These are phyloP conservation scores for Hipposideros armiger DNA, from an alignment of 2,113 vertebrate genomes.

Conservation along the genomic window DNA sequence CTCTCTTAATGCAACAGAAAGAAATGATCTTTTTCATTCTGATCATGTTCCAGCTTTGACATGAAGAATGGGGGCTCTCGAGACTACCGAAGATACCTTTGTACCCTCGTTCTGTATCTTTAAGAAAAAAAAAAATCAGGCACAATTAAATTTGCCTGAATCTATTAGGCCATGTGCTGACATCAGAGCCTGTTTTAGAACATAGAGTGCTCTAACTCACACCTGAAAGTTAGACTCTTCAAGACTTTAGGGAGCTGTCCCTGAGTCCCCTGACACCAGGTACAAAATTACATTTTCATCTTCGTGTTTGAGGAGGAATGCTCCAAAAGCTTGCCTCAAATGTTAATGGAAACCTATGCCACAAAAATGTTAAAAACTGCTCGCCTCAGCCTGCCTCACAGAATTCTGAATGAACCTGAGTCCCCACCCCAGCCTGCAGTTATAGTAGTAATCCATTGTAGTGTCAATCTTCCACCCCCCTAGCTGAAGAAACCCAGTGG, in stretches of 20 bases:
- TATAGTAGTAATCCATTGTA: neutral
- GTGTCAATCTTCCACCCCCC: neutral
- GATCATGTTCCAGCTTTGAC: neutral
- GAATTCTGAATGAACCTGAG: neutral
- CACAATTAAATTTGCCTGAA: conserved; percentile 9
- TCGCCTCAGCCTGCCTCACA: neutral
- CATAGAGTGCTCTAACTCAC: neutral
- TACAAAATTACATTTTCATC: neutral
- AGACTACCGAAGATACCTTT: neutral
- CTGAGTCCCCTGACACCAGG: neutral
- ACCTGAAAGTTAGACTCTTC: neutral
- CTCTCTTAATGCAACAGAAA: neutral
- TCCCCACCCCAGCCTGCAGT: neutral
- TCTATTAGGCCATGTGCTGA: neutral
- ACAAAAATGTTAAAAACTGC: neutral
- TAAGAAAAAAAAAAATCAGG: conserved; percentile 24
- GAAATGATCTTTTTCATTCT: neutral
- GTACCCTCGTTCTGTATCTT: neutral
- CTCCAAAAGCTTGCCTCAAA: neutral
- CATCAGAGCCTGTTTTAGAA: neutral
- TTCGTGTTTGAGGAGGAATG: neutral
- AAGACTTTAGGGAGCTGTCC: neutral
- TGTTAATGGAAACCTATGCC: neutral
- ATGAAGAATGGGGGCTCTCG: neutral
- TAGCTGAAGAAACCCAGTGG: neutral